Conservation (phyloP, 2,888 invertebrate species). For the Cephus pygmeus region DNA sequence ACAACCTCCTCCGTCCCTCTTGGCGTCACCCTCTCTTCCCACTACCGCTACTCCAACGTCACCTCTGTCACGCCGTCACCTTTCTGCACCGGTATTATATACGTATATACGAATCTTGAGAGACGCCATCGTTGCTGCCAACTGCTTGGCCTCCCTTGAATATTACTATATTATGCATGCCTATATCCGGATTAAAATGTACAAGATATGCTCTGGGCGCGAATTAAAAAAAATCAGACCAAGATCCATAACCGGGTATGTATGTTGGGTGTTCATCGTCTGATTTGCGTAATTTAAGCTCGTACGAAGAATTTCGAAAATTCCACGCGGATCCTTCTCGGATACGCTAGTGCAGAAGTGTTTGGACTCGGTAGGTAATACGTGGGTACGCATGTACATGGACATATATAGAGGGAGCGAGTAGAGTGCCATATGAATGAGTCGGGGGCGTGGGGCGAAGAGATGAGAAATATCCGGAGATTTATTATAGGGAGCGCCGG, state of each 20-base stretch:
- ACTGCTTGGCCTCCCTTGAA: not conserved
- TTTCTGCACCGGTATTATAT: slow-evolving; percentile 24
- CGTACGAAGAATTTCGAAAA: not conserved
- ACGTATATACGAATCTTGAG: not conserved
- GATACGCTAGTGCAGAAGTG: not conserved
- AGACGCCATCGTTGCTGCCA: not conserved
- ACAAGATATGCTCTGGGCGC: too few relatives aligned
- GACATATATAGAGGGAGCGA: not conserved
- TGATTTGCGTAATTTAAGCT: not conserved
- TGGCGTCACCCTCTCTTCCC: slow-evolving; percentile 17
- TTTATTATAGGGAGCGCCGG: slow-evolving; percentile 27
- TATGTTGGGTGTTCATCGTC: too few relatives aligned
- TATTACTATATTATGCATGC: too few relatives aligned
- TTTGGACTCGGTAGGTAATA: not conserved
- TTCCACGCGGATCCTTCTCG: not conserved
- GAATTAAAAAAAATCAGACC: not conserved
- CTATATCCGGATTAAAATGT: too few relatives aligned
- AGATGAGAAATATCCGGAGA: slow-evolving; percentile 21
- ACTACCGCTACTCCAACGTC: not conserved
- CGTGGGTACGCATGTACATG: not conserved
- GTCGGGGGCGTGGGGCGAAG: slow-evolving; percentile 17
- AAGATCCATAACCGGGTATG: not conserved
- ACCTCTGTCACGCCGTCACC: slow-evolving; percentile 3
- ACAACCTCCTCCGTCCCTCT: slow-evolving; percentile 34
- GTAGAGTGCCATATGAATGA: slow-evolving; percentile 21